These are phyloP conservation scores for Syrista parreyssii DNA, from an alignment of 2,888 invertebrate species.

Conservation along the genomic window DNA sequence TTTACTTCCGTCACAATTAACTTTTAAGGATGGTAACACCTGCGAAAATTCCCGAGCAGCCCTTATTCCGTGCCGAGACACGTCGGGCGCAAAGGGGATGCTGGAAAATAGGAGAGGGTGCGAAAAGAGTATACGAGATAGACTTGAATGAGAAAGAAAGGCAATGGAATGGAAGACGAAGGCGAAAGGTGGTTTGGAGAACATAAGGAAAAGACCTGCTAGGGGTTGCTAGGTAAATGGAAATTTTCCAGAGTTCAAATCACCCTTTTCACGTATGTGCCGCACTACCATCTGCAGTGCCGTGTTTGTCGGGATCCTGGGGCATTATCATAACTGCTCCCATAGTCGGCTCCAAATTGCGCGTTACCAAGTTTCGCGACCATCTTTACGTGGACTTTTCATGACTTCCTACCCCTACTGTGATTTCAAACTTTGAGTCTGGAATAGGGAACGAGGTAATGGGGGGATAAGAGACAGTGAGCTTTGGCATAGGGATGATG, in stretches of 20 bases:
- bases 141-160: background rate
- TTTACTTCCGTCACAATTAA: conserved; percentile 39
- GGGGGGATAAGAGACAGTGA: background rate
- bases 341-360: background rate
- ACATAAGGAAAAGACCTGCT: background rate
- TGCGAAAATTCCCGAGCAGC: conserved; percentile 9
- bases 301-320: background rate
- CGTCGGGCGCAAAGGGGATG: background rate
- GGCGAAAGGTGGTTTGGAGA: background rate
- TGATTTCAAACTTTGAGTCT: background rate
- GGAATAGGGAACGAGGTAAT: background rate
- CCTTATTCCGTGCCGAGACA: background rate
- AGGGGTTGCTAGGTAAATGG: background rate
- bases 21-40: conserved; percentile 33
- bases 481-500: background rate
- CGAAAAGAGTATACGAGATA: background rate
- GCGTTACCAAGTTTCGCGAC: background rate
- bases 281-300: background rate
- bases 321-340: background rate
- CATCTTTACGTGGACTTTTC: background rate
- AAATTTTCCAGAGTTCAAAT: background rate
- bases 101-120: background rate
- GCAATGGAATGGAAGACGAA: background rate
- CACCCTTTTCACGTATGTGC: background rate
- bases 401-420: background rate